Evolutionary conservation across 2,113 vertebrate genomes (phyloP), one percentile per base, ranked within the genome.

Genomic region (Bagarius yarrelli): DNA sequence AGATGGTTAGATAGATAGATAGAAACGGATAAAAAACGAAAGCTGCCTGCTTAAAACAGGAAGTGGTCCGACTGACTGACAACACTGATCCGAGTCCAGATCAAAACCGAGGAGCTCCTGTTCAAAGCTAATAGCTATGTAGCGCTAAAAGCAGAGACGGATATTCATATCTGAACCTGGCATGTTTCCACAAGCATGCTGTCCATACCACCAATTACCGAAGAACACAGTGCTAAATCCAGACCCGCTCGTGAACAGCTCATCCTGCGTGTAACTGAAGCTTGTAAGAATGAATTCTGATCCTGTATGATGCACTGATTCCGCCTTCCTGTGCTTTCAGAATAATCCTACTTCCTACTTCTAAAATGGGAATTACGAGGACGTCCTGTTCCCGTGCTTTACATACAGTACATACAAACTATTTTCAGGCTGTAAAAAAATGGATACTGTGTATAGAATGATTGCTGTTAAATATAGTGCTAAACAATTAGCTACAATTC

Each of bases 211-310:
- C 53, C 78, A 79, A 70, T 70, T 79, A 79, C 64, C 30, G n/a
- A 70, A 59, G 52, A 70, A 59, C 78, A 59, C 55, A n/a, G 21
- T 59, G 12, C 78, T 59, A 79, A 70, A 79, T 79, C 64, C 78
- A 59, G 52, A 79, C 15, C 23, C 18, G 57, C 32, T 67, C 16
- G 32, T 15, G 64, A 57, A 21, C 77, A 57, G 12, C 34, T 30
- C 30, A 55, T 30, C 23, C 87, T 84, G 81, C 86, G 85, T 76
- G 89, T 90, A 88, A 83, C 86, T 88, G 84, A 84, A 88, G 19
- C 44, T 40, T 16, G 40, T 64, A 30, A 21, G 8, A 64, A 27
- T 5, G 32, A 19, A 19, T 30, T 66, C 9, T 12, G 63, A 40
- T 36, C 19, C 19, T 40, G 12, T 44, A 40, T 11, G 2, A 2